Conservation (phyloP, 2,797 vertebrate genomes). For the Typhlichthys eigenmanni region DNA sequence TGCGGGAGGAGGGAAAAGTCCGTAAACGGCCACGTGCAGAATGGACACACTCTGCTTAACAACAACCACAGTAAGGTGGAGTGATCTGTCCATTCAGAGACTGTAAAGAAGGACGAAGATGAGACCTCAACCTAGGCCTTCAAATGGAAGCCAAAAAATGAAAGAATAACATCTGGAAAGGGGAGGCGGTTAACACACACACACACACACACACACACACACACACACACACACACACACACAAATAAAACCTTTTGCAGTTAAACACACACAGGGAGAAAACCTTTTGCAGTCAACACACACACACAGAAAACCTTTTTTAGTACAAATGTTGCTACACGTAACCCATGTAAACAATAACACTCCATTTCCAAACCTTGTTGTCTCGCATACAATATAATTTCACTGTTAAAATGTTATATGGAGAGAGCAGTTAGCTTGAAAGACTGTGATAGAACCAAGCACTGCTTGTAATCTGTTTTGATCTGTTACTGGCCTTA, state of each 20-base stretch:
- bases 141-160: conserved; percentile 54
- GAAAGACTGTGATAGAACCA: conserved; percentile 8
- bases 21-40: conserved; percentile 84
- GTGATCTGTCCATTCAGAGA: conserved; percentile 64
- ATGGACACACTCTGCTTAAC: conserved; percentile 83
- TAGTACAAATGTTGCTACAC: conserved; percentile 3
- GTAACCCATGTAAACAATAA: conserved; percentile 6
- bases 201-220: conserved; percentile 15
- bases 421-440: conserved; percentile 16
- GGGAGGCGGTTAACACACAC: conserved; percentile 16
- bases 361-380: conserved; percentile 25
- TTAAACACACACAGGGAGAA: not conserved
- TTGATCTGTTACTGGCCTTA: conserved; percentile 34
- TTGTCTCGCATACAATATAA: conserved; percentile 16
- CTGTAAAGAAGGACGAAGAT: conserved; percentile 22
- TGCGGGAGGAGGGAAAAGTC: conserved; percentile 38
- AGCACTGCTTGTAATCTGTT: conserved; percentile 18
- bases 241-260: not conserved
- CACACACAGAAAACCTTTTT: not conserved
- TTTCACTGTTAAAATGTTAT: conserved; percentile 24
- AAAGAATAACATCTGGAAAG: conserved; percentile 24
- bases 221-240: conserved; percentile 28
- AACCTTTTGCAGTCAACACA: not conserved
- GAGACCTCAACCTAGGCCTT: conserved; percentile 12
- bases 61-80: conserved; percentile 87